phyloP scores from a whole-genome alignment of 2,113 vertebrate genomes.

The Corythoichthys intestinalis region DNA sequence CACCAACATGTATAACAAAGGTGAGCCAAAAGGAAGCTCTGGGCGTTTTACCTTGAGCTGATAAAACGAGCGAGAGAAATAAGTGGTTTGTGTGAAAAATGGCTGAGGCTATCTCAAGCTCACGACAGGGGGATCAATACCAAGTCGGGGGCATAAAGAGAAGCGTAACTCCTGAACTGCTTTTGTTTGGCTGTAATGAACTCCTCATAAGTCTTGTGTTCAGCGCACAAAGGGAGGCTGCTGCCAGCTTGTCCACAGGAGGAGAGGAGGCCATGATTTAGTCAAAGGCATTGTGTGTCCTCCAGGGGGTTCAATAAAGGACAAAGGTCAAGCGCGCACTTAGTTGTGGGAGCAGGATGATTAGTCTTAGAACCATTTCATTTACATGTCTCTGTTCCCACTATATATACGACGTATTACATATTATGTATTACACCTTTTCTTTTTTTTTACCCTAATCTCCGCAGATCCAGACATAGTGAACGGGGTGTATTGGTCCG shows the following conservation, averaged over 20 bases:
- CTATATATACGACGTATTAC: too few relatives aligned
- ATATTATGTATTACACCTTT: too few relatives aligned
- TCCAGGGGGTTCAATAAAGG: slow-evolving; percentile 46
- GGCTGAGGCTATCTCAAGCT: slow-evolving; percentile 19
- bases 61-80: slow-evolving; percentile 25
- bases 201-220: slow-evolving; percentile 57
- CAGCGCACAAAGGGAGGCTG: slow-evolving; percentile 56
- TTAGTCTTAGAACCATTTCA: slow-evolving; percentile 49
- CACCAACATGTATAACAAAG: slow-evolving; percentile 98
- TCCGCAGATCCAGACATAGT: slow-evolving; percentile 90
- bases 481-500: slow-evolving; percentile 97
- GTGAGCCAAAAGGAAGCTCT: slow-evolving; percentile 31
- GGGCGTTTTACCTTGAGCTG: slow-evolving; percentile 19
- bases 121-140: slow-evolving; percentile 57
- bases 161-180: slow-evolving; percentile 32
- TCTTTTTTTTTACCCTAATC: not conserved
- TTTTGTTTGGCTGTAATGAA: slow-evolving; percentile 66
- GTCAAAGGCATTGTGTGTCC: slow-evolving; percentile 45
- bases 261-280: slow-evolving; percentile 45
- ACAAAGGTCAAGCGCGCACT: slow-evolving; percentile 49
- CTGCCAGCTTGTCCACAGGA: slow-evolving; percentile 29
- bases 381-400: slow-evolving; percentile 30
- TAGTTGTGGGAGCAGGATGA: slow-evolving; percentile 41
- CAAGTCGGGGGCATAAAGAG: slow-evolving; percentile 34
- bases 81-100: slow-evolving; percentile 33